Conservation (phyloP, 2,797 vertebrate genomes). For the Pseudochirops cupreus region DNA sequence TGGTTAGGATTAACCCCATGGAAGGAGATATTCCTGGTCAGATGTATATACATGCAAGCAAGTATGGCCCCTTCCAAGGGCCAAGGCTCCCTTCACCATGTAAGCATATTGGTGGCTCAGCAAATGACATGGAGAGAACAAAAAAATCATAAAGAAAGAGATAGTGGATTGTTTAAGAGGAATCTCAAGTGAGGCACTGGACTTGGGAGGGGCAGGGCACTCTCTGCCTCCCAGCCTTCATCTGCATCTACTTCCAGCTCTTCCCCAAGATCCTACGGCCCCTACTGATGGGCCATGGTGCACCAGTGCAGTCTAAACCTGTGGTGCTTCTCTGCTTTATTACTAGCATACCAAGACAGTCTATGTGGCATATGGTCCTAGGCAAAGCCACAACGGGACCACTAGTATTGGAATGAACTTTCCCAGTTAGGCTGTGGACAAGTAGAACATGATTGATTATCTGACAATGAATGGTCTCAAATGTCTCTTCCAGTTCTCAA, state of each 20-base stretch:
- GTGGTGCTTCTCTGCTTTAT: neutral
- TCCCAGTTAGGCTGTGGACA: slow-evolving; percentile 28
- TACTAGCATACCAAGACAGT: slow-evolving; percentile 30
- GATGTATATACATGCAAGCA: neutral
- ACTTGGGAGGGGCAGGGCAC: neutral
- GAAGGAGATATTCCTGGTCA: neutral
- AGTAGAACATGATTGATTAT: slow-evolving; percentile 9
- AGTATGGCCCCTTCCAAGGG: neutral
- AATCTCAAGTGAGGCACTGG: neutral
- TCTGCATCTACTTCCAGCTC: neutral
- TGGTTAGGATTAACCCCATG: too few species aligned
- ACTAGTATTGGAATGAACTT: slow-evolving; percentile 51
- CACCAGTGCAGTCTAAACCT: slow-evolving; percentile 40
- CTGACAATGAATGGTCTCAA: slow-evolving; percentile 33
- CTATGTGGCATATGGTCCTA: slow-evolving; percentile 20
- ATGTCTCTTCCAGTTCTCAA: neutral
- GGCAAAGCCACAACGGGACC: slow-evolving; percentile 36
- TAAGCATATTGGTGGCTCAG: neutral
- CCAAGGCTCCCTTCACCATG: neutral
- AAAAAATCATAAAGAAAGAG: neutral
- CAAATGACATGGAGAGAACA: neutral
- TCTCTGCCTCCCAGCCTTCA: neutral
- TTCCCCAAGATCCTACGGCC: neutral
- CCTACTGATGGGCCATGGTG: slow-evolving; percentile 11
- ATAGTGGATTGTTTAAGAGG: neutral